phyloP scores from a whole-genome alignment of 2,888 invertebrate species.

The Drosophila basisetae region DNA sequence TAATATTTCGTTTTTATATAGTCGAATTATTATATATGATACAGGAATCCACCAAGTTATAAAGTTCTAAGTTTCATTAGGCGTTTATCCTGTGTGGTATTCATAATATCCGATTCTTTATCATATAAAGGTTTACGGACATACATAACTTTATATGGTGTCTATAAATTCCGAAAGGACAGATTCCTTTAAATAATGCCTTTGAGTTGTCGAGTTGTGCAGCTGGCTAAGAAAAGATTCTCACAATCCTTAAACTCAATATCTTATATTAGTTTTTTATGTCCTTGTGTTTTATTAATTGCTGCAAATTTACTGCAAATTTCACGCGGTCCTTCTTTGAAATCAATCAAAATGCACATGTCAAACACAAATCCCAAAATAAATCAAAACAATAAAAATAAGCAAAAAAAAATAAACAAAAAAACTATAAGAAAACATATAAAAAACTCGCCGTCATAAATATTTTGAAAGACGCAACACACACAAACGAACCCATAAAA shows the following conservation, averaged over 20 bases:
- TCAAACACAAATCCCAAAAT: conserved; percentile 56
- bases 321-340: conserved; percentile 40
- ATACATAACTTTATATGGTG: neutral
- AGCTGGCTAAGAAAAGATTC: conserved; percentile 28
- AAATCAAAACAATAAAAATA: conserved; percentile 63
- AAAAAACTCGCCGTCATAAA: conserved; percentile 65
- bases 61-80: neutral
- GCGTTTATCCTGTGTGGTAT: neutral
- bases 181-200: neutral
- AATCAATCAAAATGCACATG: conserved; percentile 70
- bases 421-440: conserved; percentile 51
- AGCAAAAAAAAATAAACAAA: conserved; percentile 3
- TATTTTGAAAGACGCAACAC: conserved; percentile 68
- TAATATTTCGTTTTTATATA: neutral
- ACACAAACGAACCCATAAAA: conserved; percentile 66
- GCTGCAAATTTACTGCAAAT: conserved; percentile 64
- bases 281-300: conserved; percentile 67
- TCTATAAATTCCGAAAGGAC: neutral
- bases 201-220: neutral
- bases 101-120: neutral
- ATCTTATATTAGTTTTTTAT: conserved; percentile 31
- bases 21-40: neutral
- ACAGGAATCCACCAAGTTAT: neutral
- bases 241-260: conserved; percentile 28
- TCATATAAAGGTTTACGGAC: neutral